Conservation (phyloP, 2,888 invertebrate genomes). For the Luperina testacea region DNA sequence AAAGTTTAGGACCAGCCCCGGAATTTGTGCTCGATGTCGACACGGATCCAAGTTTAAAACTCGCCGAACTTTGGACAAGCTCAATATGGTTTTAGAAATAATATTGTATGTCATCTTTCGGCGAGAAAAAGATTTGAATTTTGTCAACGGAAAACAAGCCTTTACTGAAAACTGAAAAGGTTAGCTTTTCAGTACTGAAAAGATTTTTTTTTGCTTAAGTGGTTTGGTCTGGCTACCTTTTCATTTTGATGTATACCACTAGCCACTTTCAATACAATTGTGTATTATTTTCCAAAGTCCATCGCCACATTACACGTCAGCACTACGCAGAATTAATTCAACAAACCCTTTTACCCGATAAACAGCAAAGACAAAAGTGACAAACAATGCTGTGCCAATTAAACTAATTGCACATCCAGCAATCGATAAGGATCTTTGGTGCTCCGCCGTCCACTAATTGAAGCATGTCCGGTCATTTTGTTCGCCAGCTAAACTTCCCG, state of each 20-base stretch:
- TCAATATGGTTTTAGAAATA: slow-evolving; percentile 20
- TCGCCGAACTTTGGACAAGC: slow-evolving; percentile 44
- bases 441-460: slow-evolving; percentile 80
- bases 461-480: slow-evolving; percentile 86
- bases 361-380: slow-evolving; percentile 31
- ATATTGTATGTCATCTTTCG: slow-evolving; percentile 6
- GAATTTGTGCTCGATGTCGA: slow-evolving; percentile 41
- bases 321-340: background rate
- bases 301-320: background rate
- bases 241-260: no score
- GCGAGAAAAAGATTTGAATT: background rate
- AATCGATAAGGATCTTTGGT: slow-evolving; percentile 70
- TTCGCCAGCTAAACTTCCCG: slow-evolving; percentile 80
- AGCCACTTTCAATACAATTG: no score
- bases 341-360: background rate
- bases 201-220: background rate
- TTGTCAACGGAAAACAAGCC: background rate
- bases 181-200: background rate
- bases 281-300: background rate
- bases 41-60: slow-evolving; percentile 55
- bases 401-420: slow-evolving; percentile 69
- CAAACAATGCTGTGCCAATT: slow-evolving; percentile 57
- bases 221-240: background rate
- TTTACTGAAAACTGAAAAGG: background rate
- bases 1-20: slow-evolving; percentile 60